Base-by-base conservation (phyloP, 2,113 vertebrate species). In the Pyrgilauda ruficollis region DNA sequence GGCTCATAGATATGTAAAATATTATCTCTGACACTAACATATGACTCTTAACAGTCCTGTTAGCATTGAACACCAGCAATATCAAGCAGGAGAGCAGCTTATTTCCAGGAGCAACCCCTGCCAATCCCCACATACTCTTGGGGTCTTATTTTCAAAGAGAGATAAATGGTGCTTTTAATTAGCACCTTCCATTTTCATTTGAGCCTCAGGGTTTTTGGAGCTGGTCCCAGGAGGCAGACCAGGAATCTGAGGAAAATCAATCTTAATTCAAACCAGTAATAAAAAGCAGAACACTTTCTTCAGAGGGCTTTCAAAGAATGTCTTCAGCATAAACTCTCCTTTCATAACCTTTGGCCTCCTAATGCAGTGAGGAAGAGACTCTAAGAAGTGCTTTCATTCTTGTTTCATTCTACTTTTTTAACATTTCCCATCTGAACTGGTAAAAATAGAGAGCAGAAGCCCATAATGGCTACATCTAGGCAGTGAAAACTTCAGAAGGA, bases 231-330 rank as follows among this genome's bases (percentile, higher is more conserved):
- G 93, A 76, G 96, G 49, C 28, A 93, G 53, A 90, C 61, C 35
- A 82, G 66, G 89, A 97, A 96, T 97, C 91, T 92, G 81, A 79
- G 84, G 86, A 96, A 97, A 97, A 98, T 98, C 98, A 96, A 97
- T 98, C 96, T 98, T 97, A 95, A 98, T 98, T 97, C 96, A 96
- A 96, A 87, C 75, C 90, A 95, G 95, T 96, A 96, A 97, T 97
- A 98, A 97, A 94, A 97, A 97, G 92, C 94, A 96, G 95, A 96
- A 96, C 80, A 82, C 73, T 94, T 94, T 69, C 74, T 96, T 96
- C 87, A 82, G 91, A 96, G 58, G 70, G 87, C 95, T 96, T 82
- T 80, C 90, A 85, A 91, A 93, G 81, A 93, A 95, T 85, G 92
- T 95, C 82, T 87, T 97, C 73, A 82, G 78, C 1, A 1, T 84